phyloP scores from a whole-genome alignment of 2,113 vertebrate species.

The Eudyptes chrysolophus region DNA sequence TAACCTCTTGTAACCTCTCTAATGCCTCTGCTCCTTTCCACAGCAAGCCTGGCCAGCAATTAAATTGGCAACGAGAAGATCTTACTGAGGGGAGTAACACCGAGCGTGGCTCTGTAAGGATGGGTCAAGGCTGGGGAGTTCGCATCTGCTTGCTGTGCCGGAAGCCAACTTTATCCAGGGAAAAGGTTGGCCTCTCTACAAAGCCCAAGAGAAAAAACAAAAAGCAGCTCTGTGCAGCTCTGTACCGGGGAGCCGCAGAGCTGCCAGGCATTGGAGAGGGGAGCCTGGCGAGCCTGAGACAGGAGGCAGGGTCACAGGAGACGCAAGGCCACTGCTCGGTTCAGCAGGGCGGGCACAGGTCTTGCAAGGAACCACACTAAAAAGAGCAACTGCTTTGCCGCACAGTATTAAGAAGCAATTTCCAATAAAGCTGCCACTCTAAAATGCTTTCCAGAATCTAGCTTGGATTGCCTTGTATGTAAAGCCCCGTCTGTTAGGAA shows the following conservation, averaged over 20 bases:
- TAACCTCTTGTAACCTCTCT: background rate
- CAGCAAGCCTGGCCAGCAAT: background rate
- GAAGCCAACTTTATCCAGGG: background rate
- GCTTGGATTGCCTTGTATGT: background rate
- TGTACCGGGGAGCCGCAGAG: fast-evolving
- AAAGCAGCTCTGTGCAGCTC: background rate
- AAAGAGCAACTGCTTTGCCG: background rate
- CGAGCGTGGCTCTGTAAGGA: fast-evolving
- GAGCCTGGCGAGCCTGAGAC: background rate
- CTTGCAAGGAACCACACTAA: background rate
- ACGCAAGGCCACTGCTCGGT: fast-evolving
- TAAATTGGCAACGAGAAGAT: background rate
- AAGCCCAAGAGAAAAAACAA: background rate
- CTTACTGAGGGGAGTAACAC: background rate
- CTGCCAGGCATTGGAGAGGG: background rate
- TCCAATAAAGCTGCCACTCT: background rate
- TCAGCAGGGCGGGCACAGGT: fast-evolving
- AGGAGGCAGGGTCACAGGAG: background rate
- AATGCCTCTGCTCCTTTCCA: background rate
- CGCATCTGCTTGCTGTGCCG: background rate
- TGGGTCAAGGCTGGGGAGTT: fast-evolving
- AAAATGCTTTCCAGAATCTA: background rate
- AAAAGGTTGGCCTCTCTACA: background rate
- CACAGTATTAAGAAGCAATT: background rate
- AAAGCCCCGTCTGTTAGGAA: background rate